Conservation (phyloP, 2,797 vertebrate genomes). For the Phrynocephalus guinanensis region DNA sequence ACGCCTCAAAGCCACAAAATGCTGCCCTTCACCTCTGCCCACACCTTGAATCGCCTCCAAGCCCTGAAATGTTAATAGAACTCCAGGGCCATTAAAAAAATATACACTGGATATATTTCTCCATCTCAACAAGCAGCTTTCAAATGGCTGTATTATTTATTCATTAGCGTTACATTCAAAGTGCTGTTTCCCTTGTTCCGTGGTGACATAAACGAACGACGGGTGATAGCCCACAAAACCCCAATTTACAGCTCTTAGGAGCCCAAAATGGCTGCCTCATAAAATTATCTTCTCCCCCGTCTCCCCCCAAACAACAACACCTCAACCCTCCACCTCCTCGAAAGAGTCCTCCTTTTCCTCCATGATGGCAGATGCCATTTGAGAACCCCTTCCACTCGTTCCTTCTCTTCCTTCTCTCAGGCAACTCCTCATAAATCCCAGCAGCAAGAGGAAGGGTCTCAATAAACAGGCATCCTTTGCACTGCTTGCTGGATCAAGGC, state of each 20-base stretch:
- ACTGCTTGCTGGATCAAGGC: too few species aligned
- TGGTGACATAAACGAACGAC: slow-evolving; percentile 69
- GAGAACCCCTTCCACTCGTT: not conserved
- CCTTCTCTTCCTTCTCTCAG: fast-evolving
- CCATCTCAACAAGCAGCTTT: slow-evolving; percentile 57
- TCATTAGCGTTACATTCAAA: slow-evolving; percentile 63
- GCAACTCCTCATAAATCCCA: not conserved
- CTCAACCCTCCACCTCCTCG: not conserved
- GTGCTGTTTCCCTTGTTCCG: slow-evolving; percentile 58
- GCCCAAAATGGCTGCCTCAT: slow-evolving; percentile 19
- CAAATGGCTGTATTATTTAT: slow-evolving; percentile 68
- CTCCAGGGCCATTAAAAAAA: slow-evolving; percentile 48
- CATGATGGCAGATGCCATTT: not conserved
- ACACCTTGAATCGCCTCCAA: not conserved
- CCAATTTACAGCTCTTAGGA: slow-evolving; percentile 58
- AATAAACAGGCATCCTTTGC: not conserved
- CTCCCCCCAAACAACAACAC: too few species aligned
- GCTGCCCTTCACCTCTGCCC: not conserved
- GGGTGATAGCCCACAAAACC: slow-evolving; percentile 56
- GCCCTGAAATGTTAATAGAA: slow-evolving; percentile 24
- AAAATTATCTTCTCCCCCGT: slow-evolving; percentile 43
- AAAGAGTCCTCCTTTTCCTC: slow-evolving; percentile 15
- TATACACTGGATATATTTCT: slow-evolving; percentile 48
- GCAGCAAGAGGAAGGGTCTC: too few species aligned
- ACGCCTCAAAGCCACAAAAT: not conserved